phyloP scores from a whole-genome alignment of 1,140 invertebrate species.

The Meloidogyne chitwoodi region DNA sequence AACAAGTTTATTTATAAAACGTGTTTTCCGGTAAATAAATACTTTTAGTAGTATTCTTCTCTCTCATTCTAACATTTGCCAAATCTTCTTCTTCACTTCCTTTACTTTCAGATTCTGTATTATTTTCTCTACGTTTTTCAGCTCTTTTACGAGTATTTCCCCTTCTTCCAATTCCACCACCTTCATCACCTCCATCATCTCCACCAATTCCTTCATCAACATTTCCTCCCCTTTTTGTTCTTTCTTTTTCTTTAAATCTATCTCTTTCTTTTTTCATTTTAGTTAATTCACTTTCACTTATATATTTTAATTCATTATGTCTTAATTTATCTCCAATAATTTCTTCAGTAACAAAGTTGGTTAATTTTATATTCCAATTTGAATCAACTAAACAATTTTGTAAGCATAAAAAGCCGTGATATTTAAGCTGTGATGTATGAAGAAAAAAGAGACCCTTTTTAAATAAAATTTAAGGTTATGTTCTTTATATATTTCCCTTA shows the following conservation, averaged over 20 bases:
- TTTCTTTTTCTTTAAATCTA: conserved; percentile 10
- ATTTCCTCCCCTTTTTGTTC: conserved; percentile 14
- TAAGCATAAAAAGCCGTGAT: conserved; percentile 52
- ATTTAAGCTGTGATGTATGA: conserved; percentile 42
- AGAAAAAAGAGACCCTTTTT: conserved; percentile 48
- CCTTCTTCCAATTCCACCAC: neutral
- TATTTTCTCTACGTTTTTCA: conserved; percentile 1
- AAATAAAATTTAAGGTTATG: neutral
- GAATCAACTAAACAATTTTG: conserved; percentile 57
- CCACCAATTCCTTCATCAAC: neutral
- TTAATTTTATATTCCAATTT: conserved; percentile 56
- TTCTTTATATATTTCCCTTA: neutral
- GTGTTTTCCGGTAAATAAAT: neutral
- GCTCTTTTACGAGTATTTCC: neutral
- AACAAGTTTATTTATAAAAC: neutral
- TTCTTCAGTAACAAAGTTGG: conserved; percentile 54
- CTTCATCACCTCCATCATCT: neutral
- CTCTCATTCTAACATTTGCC: conserved; percentile 1
- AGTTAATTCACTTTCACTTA: conserved; percentile 7
- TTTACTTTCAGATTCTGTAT: conserved; percentile 4
- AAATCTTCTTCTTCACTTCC: neutral
- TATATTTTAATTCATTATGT: conserved; percentile 49
- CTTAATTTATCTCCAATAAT: conserved; percentile 34
- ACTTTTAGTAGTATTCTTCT: conserved; percentile 1
- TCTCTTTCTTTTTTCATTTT: conserved; percentile 19